A percentile compares a stretch with the other conserved stretches of the same genome.
Conservation (phyloP, 30 jellyfish, hydroid and myxozoan species). For the Aurelia aurita complex sp. Pacific region DNA sequence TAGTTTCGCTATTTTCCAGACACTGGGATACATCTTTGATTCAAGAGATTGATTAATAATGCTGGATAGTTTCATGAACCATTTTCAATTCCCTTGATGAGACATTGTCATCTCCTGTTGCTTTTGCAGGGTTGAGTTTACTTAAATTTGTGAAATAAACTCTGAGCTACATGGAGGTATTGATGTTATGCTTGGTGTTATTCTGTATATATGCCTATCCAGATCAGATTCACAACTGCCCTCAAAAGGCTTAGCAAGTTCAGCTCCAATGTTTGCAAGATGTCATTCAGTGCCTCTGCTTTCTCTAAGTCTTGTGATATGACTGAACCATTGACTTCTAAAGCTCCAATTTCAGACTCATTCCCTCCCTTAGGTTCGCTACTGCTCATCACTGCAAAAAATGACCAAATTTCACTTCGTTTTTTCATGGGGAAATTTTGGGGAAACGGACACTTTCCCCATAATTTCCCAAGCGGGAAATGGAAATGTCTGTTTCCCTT, state of each 20-base stretch:
- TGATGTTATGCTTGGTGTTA: constrained; percentile 15
- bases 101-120: constrained; percentile 5
- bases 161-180: constrained; percentile 20
- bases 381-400: too few species aligned
- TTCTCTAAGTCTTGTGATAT: constrained; percentile 26
- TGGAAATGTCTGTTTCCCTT: too few species aligned
- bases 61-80: too few species aligned
- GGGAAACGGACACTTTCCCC: too few species aligned
- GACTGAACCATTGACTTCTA: constrained; percentile 18
- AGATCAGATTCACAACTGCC: constrained; percentile 16
- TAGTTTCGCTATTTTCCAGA: too few species aligned
- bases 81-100: neutral
- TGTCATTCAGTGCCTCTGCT: constrained; percentile 30
- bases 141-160: constrained; percentile 1
- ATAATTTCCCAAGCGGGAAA: too few species aligned
- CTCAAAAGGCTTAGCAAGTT: constrained; percentile 26
- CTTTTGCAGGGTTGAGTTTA: constrained; percentile 3
- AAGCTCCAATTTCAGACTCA: constrained; percentile 23
- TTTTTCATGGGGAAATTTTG: too few species aligned
- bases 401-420: too few species aligned
- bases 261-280: constrained; percentile 54
- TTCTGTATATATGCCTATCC: constrained; percentile 23
- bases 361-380: neutral
- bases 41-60: too few species aligned
- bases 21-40: too few species aligned